Conservation (phyloP, 1,140 invertebrate genomes). For the Agrypnia vestita region DNA sequence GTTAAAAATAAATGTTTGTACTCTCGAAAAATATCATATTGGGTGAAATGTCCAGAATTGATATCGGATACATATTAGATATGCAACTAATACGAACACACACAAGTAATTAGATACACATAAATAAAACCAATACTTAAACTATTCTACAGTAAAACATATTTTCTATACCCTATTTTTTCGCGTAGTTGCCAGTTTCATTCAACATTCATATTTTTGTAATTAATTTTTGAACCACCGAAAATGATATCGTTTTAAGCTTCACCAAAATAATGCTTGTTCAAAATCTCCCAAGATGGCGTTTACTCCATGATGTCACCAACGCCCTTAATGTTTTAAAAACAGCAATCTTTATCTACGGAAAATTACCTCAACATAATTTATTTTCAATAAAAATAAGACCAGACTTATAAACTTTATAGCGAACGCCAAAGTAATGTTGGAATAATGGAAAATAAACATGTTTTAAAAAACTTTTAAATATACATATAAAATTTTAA, state of each 20-base stretch:
- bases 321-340: conserved; percentile 44
- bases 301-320: conserved; percentile 33
- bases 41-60: conserved; percentile 17
- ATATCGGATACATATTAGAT: conserved; percentile 45
- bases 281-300: conserved; percentile 53
- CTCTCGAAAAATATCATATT: conserved; percentile 20
- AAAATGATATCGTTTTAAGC: conserved; percentile 26
- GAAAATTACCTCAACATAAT: conserved; percentile 29
- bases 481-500: conserved; percentile 56
- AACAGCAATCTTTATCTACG: conserved; percentile 42
- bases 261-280: conserved; percentile 48
- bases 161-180: conserved; percentile 39
- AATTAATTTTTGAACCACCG: conserved; percentile 57
- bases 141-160: conserved; percentile 20
- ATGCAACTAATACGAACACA: conserved; percentile 49
- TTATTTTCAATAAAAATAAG: conserved; percentile 48
- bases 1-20: not conserved
- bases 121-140: conserved; percentile 44
- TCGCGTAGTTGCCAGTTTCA: conserved; percentile 60
- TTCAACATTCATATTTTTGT: conserved; percentile 55
- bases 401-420: conserved; percentile 59
- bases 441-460: conserved; percentile 59
- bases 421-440: conserved; percentile 60
- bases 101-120: not conserved
- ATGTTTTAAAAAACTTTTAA: conserved; percentile 50